phyloP scores from a whole-genome alignment of 2,888 invertebrate genomes.

The Callosobruchus maculatus region DNA sequence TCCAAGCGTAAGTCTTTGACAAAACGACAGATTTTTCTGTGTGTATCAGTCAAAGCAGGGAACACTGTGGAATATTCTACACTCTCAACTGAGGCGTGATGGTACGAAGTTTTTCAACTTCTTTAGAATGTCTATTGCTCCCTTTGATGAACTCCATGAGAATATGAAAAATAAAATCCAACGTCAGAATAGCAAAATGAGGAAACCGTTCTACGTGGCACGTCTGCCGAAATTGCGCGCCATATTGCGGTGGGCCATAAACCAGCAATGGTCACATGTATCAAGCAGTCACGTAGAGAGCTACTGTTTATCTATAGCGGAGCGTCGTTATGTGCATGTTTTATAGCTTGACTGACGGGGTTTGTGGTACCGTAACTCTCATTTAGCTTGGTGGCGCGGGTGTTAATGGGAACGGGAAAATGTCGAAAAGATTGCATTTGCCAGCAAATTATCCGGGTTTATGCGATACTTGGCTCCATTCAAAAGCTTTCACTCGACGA shows the following conservation, averaged over 20 bases:
- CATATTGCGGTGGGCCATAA: conserved; percentile 6
- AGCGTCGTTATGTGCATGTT: not conserved
- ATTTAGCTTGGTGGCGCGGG: not conserved
- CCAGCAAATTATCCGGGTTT: not conserved
- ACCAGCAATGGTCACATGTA: not conserved
- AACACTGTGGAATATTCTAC: too few species aligned
- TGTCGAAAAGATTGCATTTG: not conserved
- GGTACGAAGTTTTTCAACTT: too few species aligned
- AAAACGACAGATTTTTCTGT: too few species aligned
- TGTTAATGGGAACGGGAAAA: not conserved
- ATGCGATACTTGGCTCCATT: not conserved
- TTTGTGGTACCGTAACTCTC: not conserved
- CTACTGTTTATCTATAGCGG: not conserved
- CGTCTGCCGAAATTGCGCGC: conserved; percentile 1
- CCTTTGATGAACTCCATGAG: too few species aligned
- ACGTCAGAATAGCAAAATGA: too few species aligned
- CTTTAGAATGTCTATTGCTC: too few species aligned
- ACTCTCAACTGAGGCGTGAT: too few species aligned
- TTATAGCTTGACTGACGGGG: not conserved
- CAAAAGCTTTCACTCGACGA: not conserved
- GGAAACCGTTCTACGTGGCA: conserved; percentile 2
- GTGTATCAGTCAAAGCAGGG: too few species aligned
- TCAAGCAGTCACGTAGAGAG: not conserved
- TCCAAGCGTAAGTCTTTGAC: too few species aligned
- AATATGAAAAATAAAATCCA: too few species aligned